Evolutionary conservation across 2,888 invertebrate species (phyloP), one percentile per base, ranked within the genome.

Genomic region (Acanthococcus lagerstroemiae): DNA sequence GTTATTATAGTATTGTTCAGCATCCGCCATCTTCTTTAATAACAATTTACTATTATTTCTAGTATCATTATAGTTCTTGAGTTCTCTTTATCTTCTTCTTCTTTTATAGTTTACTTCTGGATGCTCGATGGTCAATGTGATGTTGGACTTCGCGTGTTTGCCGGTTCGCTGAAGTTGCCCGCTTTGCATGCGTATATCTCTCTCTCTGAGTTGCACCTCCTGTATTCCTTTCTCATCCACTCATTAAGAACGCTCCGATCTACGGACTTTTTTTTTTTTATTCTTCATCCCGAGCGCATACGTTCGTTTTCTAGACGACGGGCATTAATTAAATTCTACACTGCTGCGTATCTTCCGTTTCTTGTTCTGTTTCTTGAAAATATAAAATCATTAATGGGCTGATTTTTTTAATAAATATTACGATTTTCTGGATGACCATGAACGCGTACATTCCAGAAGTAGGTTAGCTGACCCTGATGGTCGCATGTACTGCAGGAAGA

Each of bases 21-120:
- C 63, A 63, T 63, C 63, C 63, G 63, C 63, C 63, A 63, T 63
- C 63, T 63, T 63, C 63, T 63, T 63, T 63, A 52, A 63, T 54
- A 63, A 63, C 52, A 63, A 63, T 63, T 63, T 52, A 52, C 52
- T 37, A 52, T 30, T 52, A 50, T 30, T 63, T 54, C 44, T 58
- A 45, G 44, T 9, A 21, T 50, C 58, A 12, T 54, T 24, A 48
- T 63, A 17, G 27, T 60, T 60, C 46, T 60, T 60, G 15, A 45
- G 48, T 50, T 54, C 37, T 27, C 27, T 52, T 52, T 37, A 30
- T 63, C 24, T 52, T 52, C 24, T 12, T 52, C 24, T 52, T 22
- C 22, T 12, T 22, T 22, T 24, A 7, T 52, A 15, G 24, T 21
- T 52, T 52, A 22, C 15, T 61, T 58, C 24, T 45, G 52, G 63